phyloP scores from a whole-genome alignment of 1,140 invertebrate genomes.

The Linepithema humile region DNA sequence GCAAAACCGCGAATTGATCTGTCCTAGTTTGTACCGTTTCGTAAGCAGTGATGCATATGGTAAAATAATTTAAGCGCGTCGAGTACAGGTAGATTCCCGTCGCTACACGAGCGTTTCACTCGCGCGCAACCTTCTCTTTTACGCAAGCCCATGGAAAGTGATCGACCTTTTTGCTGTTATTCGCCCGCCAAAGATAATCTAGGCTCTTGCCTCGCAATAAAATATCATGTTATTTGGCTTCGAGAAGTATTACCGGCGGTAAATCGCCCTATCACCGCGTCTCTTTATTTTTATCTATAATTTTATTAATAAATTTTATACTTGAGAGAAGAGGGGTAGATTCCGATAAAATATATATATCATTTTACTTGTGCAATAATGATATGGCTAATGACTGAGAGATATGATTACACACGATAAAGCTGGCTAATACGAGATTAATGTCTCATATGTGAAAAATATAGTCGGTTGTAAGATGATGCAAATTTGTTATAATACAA shows the following conservation, averaged over 20 bases:
- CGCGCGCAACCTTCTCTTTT: constrained; percentile 51
- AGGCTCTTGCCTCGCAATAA: not conserved
- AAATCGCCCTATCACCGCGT: not conserved
- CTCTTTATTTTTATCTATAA: not conserved
- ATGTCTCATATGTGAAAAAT: not conserved
- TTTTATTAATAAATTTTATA: not conserved
- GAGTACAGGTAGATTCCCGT: not conserved
- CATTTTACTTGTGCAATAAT: not conserved
- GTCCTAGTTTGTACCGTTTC: not conserved
- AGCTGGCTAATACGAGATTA: not conserved
- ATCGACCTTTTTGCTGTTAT: constrained; percentile 47
- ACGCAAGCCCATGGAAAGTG: constrained; percentile 47
- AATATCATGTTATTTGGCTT: not conserved
- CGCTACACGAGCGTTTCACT: not conserved
- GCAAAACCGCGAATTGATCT: not conserved
- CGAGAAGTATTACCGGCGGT: not conserved
- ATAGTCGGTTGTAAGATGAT: not conserved
- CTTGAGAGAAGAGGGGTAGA: no score
- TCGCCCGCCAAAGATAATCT: not conserved
- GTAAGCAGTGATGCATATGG: not conserved
- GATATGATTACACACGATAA: not conserved
- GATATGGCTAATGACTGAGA: not conserved
- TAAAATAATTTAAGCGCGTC: not conserved
- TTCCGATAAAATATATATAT: not conserved
- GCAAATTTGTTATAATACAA: not conserved